These are phyloP conservation scores for Anoncus sp. DNA, from an alignment of 2,888 invertebrate species.

Conservation along the genomic window DNA sequence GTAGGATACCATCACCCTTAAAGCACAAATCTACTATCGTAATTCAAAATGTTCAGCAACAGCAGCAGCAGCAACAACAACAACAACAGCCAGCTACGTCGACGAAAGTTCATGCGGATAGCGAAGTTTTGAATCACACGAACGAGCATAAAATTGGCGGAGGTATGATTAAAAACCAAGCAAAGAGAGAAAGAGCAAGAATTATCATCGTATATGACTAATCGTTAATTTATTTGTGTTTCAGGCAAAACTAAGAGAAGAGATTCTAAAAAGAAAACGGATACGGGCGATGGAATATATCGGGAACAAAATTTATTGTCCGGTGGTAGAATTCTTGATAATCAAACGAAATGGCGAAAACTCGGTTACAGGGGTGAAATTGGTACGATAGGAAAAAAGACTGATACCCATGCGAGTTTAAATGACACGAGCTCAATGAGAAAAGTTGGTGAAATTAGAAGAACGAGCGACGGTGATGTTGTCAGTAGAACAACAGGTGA, in stretches of 20 bases:
- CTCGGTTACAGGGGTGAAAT: constrained; percentile 78
- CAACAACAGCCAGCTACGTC: too few relatives aligned
- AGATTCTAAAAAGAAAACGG: constrained; percentile 86
- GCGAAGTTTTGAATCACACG: constrained; percentile 79
- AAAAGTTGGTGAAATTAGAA: constrained; percentile 80
- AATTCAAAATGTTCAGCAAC: constrained; percentile 73
- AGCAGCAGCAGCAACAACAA: too few relatives aligned
- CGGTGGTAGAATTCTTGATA: constrained; percentile 82
- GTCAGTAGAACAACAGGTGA: constrained; percentile 69
- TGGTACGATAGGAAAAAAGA: constrained; percentile 79
- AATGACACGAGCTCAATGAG: constrained; percentile 82
- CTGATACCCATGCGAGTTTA: constrained; percentile 83
- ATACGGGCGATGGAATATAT: constrained; percentile 85
- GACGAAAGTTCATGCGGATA: constrained; percentile 77
- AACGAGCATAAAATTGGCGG: constrained; percentile 82
- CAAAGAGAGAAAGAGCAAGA: too few relatives aligned
- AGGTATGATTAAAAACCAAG: constrained; percentile 71
- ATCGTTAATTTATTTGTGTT: constrained; percentile 17
- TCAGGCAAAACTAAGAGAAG: constrained; percentile 84
- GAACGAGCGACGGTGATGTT: constrained; percentile 84
- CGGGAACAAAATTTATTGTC: constrained; percentile 83
- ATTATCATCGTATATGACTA: too few relatives aligned
- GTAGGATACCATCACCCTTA: constrained; percentile 81
- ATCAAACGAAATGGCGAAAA: constrained; percentile 80
- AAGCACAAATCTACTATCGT: constrained; percentile 78